Evolutionary conservation across 2,888 invertebrate species (phyloP).

Genomic region (Latheticus oryzae): DNA sequence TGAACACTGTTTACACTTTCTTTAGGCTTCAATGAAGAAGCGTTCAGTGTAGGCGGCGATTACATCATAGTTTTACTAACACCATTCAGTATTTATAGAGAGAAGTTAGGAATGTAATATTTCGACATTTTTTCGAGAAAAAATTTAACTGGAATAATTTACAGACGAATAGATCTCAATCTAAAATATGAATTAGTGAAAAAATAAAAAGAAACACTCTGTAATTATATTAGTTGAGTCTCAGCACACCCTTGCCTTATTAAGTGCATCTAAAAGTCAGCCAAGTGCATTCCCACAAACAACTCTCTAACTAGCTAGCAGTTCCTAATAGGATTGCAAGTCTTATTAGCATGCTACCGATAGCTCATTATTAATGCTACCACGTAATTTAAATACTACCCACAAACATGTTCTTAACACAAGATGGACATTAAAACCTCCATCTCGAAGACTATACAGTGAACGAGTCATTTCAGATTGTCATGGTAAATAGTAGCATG

Average conservation of each 20-base stretch:
- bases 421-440: constrained; percentile 8
- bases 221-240: constrained; percentile 26
- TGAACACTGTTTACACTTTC: too few relatives aligned
- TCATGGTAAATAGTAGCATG: constrained; percentile 17
- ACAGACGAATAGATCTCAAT: too few relatives aligned
- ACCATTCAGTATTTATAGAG: too few relatives aligned
- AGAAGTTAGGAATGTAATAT: too few relatives aligned
- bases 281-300: constrained; percentile 34
- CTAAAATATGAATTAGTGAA: too few relatives aligned
- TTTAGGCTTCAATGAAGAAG: too few relatives aligned
- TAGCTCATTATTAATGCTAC: constrained; percentile 34
- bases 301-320: constrained; percentile 33
- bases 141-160: too few relatives aligned
- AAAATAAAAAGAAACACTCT: too few relatives aligned
- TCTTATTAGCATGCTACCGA: constrained; percentile 38
- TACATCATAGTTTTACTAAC: too few relatives aligned
- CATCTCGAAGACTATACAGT: constrained; percentile 3
- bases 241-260: constrained; percentile 30
- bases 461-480: constrained; percentile 8
- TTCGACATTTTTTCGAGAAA: too few relatives aligned
- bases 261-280: constrained; percentile 38
- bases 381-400: constrained; percentile 33
- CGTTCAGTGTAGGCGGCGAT: too few relatives aligned
- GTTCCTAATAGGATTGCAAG: constrained; percentile 35
- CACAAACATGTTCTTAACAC: constrained; percentile 16